Evolutionary conservation across 2,888 invertebrate species (phyloP).

Genomic region (Chrysolina haemoptera): DNA sequence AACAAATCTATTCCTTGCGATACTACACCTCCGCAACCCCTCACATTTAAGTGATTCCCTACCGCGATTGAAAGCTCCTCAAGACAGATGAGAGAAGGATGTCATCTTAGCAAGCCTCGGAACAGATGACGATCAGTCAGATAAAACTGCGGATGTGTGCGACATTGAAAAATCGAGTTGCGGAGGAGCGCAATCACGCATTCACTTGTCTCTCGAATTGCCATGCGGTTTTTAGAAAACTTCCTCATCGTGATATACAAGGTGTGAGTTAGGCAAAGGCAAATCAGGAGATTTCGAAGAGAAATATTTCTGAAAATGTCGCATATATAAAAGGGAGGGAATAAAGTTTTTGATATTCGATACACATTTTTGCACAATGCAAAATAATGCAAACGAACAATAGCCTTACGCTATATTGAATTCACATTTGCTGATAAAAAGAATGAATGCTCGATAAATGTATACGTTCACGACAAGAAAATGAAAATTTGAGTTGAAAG

Average conservation of each 20-base stretch:
- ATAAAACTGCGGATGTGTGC: constrained; percentile 60
- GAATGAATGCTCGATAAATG: too few relatives aligned
- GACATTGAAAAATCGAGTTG: constrained; percentile 60
- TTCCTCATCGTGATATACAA: constrained; percentile 24
- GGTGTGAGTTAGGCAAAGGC: not conserved
- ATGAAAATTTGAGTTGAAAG: too few relatives aligned
- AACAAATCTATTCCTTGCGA: constrained; percentile 1
- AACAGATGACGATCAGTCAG: constrained; percentile 61
- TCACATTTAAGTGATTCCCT: constrained; percentile 14
- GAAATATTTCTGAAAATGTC: too few relatives aligned
- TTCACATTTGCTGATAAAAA: too few relatives aligned
- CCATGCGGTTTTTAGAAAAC: constrained; percentile 42
- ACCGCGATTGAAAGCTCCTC: constrained; percentile 35
- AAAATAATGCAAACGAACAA: too few relatives aligned
- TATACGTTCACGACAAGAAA: too few relatives aligned
- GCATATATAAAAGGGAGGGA: too few relatives aligned
- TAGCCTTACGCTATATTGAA: too few relatives aligned
- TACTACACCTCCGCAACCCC: constrained; percentile 23
- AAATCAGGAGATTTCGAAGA: not conserved
- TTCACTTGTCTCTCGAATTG: constrained; percentile 50
- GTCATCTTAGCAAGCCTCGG: constrained; percentile 62
- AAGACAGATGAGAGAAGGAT: constrained; percentile 63
- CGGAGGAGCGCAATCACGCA: constrained; percentile 42
- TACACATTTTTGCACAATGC: too few relatives aligned
- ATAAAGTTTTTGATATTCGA: too few relatives aligned